These are phyloP conservation scores for Amphiura filiformis DNA, from an alignment of 35 echinoderm and acorn worm genomes.

Conservation along the genomic window DNA sequence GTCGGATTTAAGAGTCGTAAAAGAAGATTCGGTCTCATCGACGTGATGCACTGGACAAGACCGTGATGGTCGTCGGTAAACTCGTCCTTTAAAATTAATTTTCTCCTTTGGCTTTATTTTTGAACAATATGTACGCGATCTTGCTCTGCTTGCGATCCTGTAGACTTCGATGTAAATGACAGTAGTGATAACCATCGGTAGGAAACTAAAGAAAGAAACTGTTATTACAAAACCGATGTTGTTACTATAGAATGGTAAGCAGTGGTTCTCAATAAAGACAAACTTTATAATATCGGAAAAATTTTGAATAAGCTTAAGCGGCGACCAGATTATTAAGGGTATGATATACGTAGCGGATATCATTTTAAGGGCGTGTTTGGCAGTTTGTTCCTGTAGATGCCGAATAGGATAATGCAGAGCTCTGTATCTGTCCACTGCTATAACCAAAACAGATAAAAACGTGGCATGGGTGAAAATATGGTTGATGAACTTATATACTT, in stretches of 20 bases:
- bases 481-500: constrained; percentile 31
- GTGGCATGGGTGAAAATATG: constrained; percentile 47
- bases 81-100: too few relatives aligned
- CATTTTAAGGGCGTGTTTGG: constrained; percentile 15
- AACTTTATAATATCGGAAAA: neutral
- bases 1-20: too few relatives aligned
- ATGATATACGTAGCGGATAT: constrained; percentile 20
- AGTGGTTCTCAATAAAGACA: neutral
- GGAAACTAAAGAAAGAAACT: constrained; percentile 33
- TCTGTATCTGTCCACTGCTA: constrained; percentile 41
- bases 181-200: neutral
- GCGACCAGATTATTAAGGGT: constrained; percentile 16
- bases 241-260: neutral
- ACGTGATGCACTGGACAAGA: too few relatives aligned
- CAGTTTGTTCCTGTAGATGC: constrained; percentile 27
- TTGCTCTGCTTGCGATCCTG: neutral
- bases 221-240: constrained; percentile 15
- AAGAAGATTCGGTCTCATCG: too few relatives aligned
- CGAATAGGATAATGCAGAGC: constrained; percentile 27
- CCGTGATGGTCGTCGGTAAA: too few relatives aligned
- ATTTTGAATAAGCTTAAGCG: neutral
- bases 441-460: constrained; percentile 30
- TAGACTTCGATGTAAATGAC: neutral
- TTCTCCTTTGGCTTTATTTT: too few relatives aligned
- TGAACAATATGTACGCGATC: too few relatives aligned